phyloP scores from a whole-genome alignment of 2,797 vertebrate genomes.

The Muscicapa comitata region DNA sequence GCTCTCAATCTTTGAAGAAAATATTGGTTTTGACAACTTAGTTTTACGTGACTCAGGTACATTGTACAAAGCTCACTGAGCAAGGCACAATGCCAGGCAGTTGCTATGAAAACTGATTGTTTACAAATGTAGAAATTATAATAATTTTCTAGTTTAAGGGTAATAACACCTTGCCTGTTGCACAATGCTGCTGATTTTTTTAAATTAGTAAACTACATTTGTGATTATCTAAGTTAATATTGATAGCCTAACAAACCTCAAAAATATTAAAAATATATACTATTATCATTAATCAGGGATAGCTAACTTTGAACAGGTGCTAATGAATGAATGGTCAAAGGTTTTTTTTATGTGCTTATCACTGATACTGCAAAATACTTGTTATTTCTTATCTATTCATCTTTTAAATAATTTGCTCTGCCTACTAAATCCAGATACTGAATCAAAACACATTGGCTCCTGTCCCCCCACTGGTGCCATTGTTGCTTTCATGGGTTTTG shows the following conservation, averaged over 20 bases:
- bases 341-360: neutral
- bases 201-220: neutral
- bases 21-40: neutral
- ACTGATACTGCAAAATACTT: neutral
- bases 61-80: neutral
- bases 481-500: neutral
- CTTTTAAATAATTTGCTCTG: neutral
- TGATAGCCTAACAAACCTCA: neutral
- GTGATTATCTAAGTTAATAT: neutral
- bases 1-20: neutral
- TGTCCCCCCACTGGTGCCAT: neutral
- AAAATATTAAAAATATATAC: neutral
- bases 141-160: neutral
- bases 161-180: neutral
- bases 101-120: neutral
- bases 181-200: neutral
- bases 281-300: neutral
- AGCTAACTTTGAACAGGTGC: neutral
- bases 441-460: neutral
- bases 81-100: neutral
- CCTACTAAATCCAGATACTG: neutral
- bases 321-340: neutral
- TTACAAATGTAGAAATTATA: neutral
- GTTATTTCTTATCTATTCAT: neutral
- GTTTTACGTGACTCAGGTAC: neutral